phyloP scores from a whole-genome alignment of 2,113 vertebrate genomes.

The Vanacampus margaritifer region DNA sequence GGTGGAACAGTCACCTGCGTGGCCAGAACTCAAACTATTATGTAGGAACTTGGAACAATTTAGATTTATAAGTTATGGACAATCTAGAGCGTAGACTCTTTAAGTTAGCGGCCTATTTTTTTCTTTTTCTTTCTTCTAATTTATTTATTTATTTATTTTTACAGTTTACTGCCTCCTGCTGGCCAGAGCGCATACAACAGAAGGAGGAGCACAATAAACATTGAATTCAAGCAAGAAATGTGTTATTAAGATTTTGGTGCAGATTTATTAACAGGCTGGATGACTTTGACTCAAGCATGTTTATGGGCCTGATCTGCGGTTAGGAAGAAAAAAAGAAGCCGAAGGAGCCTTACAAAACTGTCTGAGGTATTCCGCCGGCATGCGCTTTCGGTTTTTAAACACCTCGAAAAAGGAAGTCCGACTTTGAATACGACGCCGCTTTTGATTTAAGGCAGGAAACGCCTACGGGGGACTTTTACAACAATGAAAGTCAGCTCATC shows the following conservation, averaged over 20 bases:
- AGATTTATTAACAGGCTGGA: neutral
- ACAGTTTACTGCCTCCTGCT: too few species aligned
- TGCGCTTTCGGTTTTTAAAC: neutral
- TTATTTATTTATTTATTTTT: too few species aligned
- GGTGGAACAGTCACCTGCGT: too few species aligned
- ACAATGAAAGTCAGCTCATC: neutral
- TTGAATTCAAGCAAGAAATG: too few species aligned
- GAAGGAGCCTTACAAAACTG: neutral
- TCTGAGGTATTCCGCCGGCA: neutral
- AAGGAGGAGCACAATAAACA: too few species aligned
- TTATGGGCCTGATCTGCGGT: neutral
- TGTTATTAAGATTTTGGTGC: neutral
- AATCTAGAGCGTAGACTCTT: too few species aligned
- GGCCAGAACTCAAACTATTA: too few species aligned
- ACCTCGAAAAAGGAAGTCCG: neutral
- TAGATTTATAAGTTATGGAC: too few species aligned
- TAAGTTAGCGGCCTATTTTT: too few species aligned
- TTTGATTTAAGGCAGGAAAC: constrained; percentile 8
- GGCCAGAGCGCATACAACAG: too few species aligned
- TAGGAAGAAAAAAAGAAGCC: neutral
- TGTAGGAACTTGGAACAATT: too few species aligned
- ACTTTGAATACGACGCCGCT: neutral
- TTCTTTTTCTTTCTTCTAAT: too few species aligned
- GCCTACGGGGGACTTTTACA: constrained; percentile 1
- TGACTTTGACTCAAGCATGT: neutral